Conservation (phyloP, 2,113 vertebrate genomes). For the Perccottus glenii region DNA sequence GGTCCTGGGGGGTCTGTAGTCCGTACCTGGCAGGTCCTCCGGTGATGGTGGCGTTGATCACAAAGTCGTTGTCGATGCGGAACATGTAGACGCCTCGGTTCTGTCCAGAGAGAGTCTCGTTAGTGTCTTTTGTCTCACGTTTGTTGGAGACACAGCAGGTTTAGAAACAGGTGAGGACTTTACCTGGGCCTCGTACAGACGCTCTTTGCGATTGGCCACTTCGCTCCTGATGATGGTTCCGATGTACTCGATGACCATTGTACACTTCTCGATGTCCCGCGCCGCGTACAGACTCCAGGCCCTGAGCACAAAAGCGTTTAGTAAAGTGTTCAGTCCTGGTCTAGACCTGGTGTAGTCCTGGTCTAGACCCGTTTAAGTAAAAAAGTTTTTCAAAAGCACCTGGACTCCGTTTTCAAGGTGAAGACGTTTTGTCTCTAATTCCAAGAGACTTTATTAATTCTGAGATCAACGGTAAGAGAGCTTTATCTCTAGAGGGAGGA, state of each 20-base stretch:
- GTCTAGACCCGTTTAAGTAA: background rate
- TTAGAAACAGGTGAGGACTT: background rate
- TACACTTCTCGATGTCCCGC: conserved; percentile 97
- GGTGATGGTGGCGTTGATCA: conserved; percentile 95
- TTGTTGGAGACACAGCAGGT: background rate
- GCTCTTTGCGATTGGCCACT: conserved; percentile 95
- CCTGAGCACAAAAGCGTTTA: conserved; percentile 71
- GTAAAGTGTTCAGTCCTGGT: too few species aligned
- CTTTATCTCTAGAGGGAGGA: too few species aligned
- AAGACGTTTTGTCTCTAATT: too few species aligned
- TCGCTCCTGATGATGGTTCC: conserved; percentile 97
- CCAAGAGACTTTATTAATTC: too few species aligned
- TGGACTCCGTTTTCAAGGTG: too few species aligned
- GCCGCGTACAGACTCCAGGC: conserved; percentile 95
- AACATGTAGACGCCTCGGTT: conserved; percentile 99
- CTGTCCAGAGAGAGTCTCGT: conserved; percentile 65
- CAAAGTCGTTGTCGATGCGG: conserved; percentile 94
- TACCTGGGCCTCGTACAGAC: conserved; percentile 96
- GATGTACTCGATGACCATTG: conserved; percentile 99
- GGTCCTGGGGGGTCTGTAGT: background rate
- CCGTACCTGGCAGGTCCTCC: conserved; percentile 92
- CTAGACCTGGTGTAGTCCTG: too few species aligned
- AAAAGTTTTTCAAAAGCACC: too few species aligned
- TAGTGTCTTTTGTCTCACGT: too few species aligned
- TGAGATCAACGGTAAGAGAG: too few species aligned